Conservation (phyloP, 2,113 vertebrate genomes). For the Gavia stellata region DNA sequence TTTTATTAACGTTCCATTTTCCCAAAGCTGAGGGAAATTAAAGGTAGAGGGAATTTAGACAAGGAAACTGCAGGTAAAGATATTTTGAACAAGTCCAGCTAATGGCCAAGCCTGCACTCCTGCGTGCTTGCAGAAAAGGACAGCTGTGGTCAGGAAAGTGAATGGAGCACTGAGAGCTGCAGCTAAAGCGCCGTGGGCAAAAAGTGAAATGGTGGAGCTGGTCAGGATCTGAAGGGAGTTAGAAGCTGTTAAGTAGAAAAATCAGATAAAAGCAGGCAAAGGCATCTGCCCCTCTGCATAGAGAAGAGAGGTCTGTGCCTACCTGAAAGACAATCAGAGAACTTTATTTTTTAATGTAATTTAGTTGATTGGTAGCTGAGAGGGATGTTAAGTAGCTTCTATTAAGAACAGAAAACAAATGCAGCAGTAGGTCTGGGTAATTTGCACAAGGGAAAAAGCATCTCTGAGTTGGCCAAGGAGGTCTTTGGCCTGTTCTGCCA, state of each 20-base stretch:
- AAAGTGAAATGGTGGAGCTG: neutral
- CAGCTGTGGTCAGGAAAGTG: neutral
- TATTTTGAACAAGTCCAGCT: neutral
- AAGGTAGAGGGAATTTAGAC: neutral
- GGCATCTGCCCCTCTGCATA: neutral
- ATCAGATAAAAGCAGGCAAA: neutral
- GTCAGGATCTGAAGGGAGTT: neutral
- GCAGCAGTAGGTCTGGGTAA: neutral
- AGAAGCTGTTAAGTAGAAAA: neutral
- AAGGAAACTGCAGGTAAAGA: neutral
- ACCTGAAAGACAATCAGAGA: neutral
- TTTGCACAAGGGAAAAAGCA: neutral
- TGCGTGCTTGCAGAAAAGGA: neutral
- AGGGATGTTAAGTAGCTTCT: neutral
- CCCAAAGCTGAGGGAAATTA: neutral
- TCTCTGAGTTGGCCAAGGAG: neutral
- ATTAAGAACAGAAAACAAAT: neutral
- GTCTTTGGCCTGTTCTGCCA: neutral
- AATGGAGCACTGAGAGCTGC: neutral
- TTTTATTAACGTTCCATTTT: neutral
- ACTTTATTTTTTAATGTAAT: neutral
- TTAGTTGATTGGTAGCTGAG: neutral
- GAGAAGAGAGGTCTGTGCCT: neutral
- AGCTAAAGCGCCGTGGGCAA: neutral
- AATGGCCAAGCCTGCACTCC: neutral